Base-by-base conservation (phyloP, 2,797 vertebrate species). In the Sus cebifrons region DNA sequence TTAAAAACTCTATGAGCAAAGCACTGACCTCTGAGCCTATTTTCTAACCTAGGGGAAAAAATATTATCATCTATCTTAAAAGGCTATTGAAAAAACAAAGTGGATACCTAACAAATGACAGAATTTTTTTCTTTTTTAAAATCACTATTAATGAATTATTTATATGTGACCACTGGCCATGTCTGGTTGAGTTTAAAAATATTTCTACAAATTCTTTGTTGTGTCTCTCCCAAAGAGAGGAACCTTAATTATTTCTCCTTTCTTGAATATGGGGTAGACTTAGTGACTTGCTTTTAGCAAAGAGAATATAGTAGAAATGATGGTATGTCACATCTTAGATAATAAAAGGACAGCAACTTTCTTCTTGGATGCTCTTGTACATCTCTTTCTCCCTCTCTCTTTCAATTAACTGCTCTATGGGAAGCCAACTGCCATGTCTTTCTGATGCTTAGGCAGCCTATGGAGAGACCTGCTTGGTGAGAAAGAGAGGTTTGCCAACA, bases 1-100 rank as follows among this genome's bases (percentile, higher is more conserved):
- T 92, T 87, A 89, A 88, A 93, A 21, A 82, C 20, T 17, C 87
- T 88, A 11, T 91, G 40, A 82, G 23, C 21, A 96, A 82, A 87
- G 29, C 20, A 27, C 14, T 85, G 11, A 65, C 8, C 29, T 36
- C 5, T 10, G 13, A 82, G 21, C 10, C 32, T 85, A 67, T 86
- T 78, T 87, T 84, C 18, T 89, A 73, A 89, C 6, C 56, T 71
- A 54, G n/a, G 56, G 44, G 9, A 49, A 75, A 89, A 85, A 90
- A 75, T 4, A 56, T 21, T 21, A 78, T 32, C 32, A 65, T 7
- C 32, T 79, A 70, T 73, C 10, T 78, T 74, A 54, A 95, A 65
- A 78, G 54, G 20, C 54, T 82, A 25, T 0, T 94, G 17, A 86
- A 86, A 89, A 15, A 29, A 77, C 14, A 73, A 88, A 89, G 95